Conservation (phyloP, 2,888 invertebrate genomes). For the Embidobia sp. region DNA sequence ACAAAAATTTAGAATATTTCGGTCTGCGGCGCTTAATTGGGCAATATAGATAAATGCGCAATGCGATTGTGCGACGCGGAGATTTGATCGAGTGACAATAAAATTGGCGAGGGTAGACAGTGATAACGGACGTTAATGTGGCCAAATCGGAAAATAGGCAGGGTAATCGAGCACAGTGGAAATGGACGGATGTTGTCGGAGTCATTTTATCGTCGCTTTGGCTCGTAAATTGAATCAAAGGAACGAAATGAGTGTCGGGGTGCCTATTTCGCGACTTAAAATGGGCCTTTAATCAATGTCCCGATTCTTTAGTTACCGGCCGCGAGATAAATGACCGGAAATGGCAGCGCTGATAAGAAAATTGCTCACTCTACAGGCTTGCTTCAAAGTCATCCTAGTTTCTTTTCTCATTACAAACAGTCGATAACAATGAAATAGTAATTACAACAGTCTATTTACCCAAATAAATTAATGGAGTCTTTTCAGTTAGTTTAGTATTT, state of each 20-base stretch:
- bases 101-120: constrained; percentile 60
- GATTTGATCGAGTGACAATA: constrained; percentile 76
- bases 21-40: constrained; percentile 1
- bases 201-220: constrained; percentile 72
- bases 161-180: constrained; percentile 57
- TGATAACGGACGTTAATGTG: constrained; percentile 66
- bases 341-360: constrained; percentile 79
- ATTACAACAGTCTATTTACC: constrained; percentile 23
- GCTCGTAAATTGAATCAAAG: constrained; percentile 80
- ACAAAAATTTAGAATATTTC: constrained; percentile 9
- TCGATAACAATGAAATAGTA: constrained; percentile 37
- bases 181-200: constrained; percentile 61
- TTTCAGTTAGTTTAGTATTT: too few relatives aligned
- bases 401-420: constrained; percentile 24
- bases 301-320: constrained; percentile 74
- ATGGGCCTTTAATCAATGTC: constrained; percentile 78
- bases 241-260: constrained; percentile 72
- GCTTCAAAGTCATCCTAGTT: constrained; percentile 33
- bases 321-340: constrained; percentile 80
- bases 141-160: constrained; percentile 54
- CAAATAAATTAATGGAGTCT: not conserved
- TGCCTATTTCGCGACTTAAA: constrained; percentile 76
- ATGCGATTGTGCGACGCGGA: constrained; percentile 3
- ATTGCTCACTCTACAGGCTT: constrained; percentile 73
- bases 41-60: constrained; percentile 1